These are phyloP conservation scores for Donacobius atricapilla DNA, from an alignment of 2,113 vertebrate species.

Conservation along the genomic window DNA sequence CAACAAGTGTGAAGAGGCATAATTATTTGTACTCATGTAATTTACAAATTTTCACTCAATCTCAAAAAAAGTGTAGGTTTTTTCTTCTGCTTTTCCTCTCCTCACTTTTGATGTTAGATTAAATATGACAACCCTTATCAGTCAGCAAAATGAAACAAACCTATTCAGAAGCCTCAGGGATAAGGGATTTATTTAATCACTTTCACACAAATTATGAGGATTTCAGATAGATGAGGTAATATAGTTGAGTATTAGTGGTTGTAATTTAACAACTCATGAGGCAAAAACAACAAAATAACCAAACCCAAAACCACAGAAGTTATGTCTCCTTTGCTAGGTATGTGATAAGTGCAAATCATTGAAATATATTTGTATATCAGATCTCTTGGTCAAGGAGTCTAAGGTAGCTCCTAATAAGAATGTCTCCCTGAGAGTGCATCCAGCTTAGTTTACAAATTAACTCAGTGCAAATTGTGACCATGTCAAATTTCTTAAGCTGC, in stretches of 20 bases:
- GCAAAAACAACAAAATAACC: not conserved
- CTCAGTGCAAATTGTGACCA: not conserved
- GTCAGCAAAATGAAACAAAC: slow-evolving; percentile 22
- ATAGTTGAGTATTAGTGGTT: not conserved
- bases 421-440: not conserved
- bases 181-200: slow-evolving; percentile 24
- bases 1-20: not conserved
- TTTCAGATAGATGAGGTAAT: not conserved
- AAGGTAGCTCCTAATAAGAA: not conserved
- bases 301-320: not conserved
- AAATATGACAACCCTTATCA: slow-evolving; percentile 1
- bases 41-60: not conserved
- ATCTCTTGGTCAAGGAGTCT: not conserved
- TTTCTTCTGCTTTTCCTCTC: not conserved
- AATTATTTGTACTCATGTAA: not conserved
- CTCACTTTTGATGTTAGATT: slow-evolving; percentile 20
- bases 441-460: not conserved
- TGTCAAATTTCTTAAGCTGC: not conserved
- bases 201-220: not conserved
- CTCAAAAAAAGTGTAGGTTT: not conserved
- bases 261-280: not conserved
- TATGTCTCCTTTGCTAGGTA: not conserved
- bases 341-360: not conserved
- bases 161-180: not conserved
- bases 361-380: not conserved